phyloP scores from a whole-genome alignment of 2,113 vertebrate species.

The Ceuthmochares aereus region DNA sequence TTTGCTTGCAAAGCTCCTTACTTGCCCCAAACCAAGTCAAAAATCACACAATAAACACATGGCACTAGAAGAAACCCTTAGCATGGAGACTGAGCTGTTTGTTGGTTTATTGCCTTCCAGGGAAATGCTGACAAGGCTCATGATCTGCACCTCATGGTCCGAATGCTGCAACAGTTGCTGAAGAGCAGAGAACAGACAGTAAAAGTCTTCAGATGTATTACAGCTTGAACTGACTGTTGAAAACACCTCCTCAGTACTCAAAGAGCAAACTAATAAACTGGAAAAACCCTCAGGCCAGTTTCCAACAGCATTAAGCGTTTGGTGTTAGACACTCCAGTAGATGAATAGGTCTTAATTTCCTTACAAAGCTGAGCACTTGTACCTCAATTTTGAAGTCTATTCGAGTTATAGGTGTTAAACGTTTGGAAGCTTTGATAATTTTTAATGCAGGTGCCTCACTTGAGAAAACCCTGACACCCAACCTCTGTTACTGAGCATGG shows the following conservation, averaged over 20 bases:
- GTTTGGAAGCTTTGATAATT: background rate
- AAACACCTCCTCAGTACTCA: background rate
- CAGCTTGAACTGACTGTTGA: background rate
- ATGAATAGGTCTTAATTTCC: background rate
- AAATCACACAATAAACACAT: accelerated
- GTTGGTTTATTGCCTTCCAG: constrained; percentile 13
- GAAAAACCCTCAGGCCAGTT: background rate
- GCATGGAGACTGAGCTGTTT: background rate
- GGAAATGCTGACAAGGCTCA: background rate
- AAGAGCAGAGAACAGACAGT: background rate
- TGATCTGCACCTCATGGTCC: background rate
- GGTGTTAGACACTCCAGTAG: background rate
- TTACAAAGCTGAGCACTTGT: background rate
- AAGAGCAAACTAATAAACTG: background rate
- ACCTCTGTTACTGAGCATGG: background rate
- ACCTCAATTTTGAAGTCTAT: background rate
- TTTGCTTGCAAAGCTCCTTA: background rate
- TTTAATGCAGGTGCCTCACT: background rate
- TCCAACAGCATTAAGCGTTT: background rate
- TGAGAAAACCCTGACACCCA: accelerated
- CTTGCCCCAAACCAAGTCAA: background rate
- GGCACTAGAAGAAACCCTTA: background rate
- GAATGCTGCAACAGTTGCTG: background rate
- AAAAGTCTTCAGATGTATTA: background rate
- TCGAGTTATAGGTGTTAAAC: background rate